Evolutionary conservation across 2,113 vertebrate genomes (phyloP), one percentile per base, ranked within the genome.

Genomic region (Ancistrus triradiatus): DNA sequence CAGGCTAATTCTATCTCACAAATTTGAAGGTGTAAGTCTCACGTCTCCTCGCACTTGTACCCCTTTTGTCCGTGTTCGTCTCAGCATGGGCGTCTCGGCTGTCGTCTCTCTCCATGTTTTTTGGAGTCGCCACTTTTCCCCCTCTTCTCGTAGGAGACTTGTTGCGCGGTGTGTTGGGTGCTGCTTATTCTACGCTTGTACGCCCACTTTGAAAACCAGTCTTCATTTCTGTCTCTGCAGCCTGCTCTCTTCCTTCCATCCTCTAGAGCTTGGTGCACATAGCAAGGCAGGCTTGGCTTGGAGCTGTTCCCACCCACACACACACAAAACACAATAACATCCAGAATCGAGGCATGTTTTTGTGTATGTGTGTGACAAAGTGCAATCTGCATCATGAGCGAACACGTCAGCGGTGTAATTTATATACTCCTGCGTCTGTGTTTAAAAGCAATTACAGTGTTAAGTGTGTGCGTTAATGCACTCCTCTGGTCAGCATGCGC

Each of bases 201-300:
- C 64, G 59, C 64, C 64, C 35, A 66, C 64, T 42, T 46, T 2
- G 46, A 49, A 47, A 47, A 60, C 25, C 58, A 33, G 3, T 22
- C 13, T 27, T 33, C 43, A 18, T 47, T 27, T 33, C 42, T 21
- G 7, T 46, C 57, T 44, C 11, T 31, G 22, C 17, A 7, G 13
- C 35, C 17, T 11, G 7, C 51, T 35, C 28, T 53, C 27, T 53
- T 10, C 18, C 43, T 49, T 7, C 5, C 52, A 14, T 24, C 53
- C 15, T 53, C 43, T 48, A 31, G 11, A 18, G 52, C 60, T 76
- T 77, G 77, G 37, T 67, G 58, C 52, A 74, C 77, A 78, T 78
- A 77, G 81, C 77, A 79, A 79, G 71, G 77, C 77, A 82, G 81
- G 85, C 83, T 85, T 83, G 80, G 85, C 85, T 86, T 53, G 83